These are phyloP conservation scores for Pachyramphus minor DNA, from an alignment of 2,113 vertebrate species.

Conservation along the genomic window DNA sequence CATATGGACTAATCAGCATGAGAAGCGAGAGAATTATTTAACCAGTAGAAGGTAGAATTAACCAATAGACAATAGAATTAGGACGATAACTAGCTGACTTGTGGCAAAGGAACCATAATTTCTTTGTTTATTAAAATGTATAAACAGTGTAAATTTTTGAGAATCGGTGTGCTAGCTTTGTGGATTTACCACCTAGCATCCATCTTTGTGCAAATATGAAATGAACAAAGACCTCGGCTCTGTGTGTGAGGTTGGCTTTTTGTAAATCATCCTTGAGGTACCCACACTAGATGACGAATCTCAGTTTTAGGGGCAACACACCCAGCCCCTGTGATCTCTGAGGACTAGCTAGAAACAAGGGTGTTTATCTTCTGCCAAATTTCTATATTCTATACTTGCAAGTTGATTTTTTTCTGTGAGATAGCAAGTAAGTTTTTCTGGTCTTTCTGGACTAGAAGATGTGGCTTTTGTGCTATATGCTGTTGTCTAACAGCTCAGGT, in stretches of 20 bases:
- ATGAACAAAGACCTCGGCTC: background rate
- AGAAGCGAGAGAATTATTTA: background rate
- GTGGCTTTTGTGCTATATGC: background rate
- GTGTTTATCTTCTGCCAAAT: background rate
- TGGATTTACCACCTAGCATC: background rate
- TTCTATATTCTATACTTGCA: background rate
- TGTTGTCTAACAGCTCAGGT: background rate
- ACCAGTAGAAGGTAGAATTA: background rate
- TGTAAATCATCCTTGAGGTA: too few species aligned
- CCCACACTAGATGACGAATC: accelerated
- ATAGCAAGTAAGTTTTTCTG: background rate
- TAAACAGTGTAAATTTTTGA: background rate
- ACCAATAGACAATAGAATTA: background rate
- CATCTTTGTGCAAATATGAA: background rate
- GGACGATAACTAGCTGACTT: background rate
- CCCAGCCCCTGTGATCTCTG: background rate
- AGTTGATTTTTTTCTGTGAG: background rate
- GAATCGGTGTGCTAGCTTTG: accelerated
- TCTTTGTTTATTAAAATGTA: background rate
- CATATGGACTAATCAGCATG: background rate
- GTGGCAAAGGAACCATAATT: background rate
- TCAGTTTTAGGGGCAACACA: background rate
- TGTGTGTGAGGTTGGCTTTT: background rate
- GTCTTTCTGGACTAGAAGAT: background rate
- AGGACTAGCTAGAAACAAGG: background rate